Base-by-base conservation (phyloP, 2,113 vertebrate genomes). In the Sceloporus undulatus region DNA sequence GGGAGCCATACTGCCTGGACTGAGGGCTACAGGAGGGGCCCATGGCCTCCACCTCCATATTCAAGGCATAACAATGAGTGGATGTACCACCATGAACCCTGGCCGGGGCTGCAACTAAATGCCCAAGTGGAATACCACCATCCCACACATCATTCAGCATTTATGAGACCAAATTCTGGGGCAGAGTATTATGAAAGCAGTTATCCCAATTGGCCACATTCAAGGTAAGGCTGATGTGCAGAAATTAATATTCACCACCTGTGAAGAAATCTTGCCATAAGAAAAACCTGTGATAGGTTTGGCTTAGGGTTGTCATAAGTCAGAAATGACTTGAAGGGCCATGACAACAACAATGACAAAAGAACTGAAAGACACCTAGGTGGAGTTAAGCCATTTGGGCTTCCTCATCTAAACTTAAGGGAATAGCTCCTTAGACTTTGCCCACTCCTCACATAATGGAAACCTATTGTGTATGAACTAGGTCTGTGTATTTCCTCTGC, bases 221-320 rank as follows among this genome's bases (percentile, higher is more conserved):
- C 94, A 88, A 96, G 97, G 97, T 97, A 92, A 93, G 94, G 84
- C 5, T 86, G 11, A 25, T 29, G 25, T 73, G 34, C 56, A 3
- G 2, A 18, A 0, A 34, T 1, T 29, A 0, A 25, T 19, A 59
- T 27, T 83, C 29, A 10, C 1, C 13, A 29, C 18, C 16, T 8
- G 1, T 73, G 66, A 10, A 21, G 21, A 25, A 40, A 5, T 9
- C 1, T 34, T 62, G 34, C 11, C 2, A 5, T 23, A 54, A 79
- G 48, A 79, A 56, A 62, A 62, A 13, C 3, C 59, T 18, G 18
- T 62, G 59, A 62, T 62, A 14, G 14, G 13, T 62, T 62, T 18
- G 4, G 11, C 14, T 62, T 62, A 62, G 59, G 59, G 59, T 62
- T 62, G 11, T 14, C 1, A 18, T 62, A 62, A 62, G 59, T 62